A percentile compares a stretch with the other conserved stretches of the same genome.
These are phyloP conservation scores for Apteryx owenii DNA, from an alignment of 2,113 vertebrate genomes.

Conservation along the genomic window DNA sequence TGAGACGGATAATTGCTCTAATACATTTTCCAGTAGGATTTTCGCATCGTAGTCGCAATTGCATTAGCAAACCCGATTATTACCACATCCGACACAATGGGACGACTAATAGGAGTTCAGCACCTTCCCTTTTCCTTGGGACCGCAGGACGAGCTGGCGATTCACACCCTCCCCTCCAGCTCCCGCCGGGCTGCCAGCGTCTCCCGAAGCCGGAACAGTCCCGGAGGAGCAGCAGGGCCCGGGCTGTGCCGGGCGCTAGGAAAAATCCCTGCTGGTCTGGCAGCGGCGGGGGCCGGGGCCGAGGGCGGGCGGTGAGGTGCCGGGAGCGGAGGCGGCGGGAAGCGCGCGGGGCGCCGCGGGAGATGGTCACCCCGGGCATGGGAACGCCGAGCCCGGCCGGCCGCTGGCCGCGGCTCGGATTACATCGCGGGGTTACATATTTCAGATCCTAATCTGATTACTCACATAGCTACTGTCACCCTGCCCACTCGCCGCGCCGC, in stretches of 20 bases:
- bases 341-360: too few relatives aligned
- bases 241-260: too few relatives aligned
- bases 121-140: background rate
- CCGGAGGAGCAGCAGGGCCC: too few relatives aligned
- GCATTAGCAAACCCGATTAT: conserved; percentile 69
- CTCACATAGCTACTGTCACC: background rate
- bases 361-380: too few relatives aligned
- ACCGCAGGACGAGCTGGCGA: background rate
- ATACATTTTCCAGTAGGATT: conserved; percentile 75
- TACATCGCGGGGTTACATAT: background rate
- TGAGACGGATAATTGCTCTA: conserved; percentile 70
- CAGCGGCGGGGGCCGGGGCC: too few relatives aligned
- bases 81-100: conserved; percentile 38
- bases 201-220: background rate
- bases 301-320: too few relatives aligned
- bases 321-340: too few relatives aligned
- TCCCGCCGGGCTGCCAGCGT: background rate
- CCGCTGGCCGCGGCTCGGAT: background rate
- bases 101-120: conserved; percentile 18
- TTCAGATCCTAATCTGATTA: background rate
- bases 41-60: conserved; percentile 44
- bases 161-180: accelerated
- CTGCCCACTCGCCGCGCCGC: background rate
- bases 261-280: too few relatives aligned
- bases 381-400: background rate